Conservation (phyloP, 2,888 invertebrate species). For the Euzophera pinguis region DNA sequence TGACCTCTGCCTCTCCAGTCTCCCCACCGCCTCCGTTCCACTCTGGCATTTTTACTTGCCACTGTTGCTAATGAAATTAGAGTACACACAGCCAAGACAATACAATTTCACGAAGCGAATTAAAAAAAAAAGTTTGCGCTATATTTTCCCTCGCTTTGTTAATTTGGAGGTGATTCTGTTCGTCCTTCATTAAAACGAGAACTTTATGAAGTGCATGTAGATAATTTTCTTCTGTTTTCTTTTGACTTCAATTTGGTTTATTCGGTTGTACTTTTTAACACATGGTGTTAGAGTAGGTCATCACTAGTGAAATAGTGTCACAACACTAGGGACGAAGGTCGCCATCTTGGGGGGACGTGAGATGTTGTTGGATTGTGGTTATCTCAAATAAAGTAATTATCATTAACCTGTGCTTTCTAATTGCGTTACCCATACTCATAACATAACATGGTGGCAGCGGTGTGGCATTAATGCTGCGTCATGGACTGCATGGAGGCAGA, state of each 20-base stretch:
- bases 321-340: no score
- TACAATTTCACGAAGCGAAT: conserved; percentile 41
- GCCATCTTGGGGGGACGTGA: no score
- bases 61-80: conserved; percentile 54
- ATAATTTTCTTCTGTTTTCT: not conserved
- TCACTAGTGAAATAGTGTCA: no score
- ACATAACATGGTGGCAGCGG: no score
- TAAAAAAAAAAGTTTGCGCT: conserved; percentile 29
- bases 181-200: not conserved
- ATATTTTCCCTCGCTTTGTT: conserved; percentile 8
- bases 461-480: no score
- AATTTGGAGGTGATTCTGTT: not conserved
- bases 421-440: no score
- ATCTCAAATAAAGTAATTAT: no score
- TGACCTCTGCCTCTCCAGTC: conserved; percentile 25
- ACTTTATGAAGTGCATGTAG: not conserved
- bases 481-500: no score
- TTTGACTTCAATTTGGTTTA: not conserved
- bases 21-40: conserved; percentile 15
- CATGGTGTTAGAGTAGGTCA: no score
- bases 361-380: no score
- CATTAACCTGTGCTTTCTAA: no score
- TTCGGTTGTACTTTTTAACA: no score
- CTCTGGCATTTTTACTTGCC: conserved; percentile 29
- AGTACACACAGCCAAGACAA: conserved; percentile 44